These are phyloP conservation scores for Drosophila simulans DNA, from an alignment of 1,140 invertebrate species.

Conservation along the genomic window DNA sequence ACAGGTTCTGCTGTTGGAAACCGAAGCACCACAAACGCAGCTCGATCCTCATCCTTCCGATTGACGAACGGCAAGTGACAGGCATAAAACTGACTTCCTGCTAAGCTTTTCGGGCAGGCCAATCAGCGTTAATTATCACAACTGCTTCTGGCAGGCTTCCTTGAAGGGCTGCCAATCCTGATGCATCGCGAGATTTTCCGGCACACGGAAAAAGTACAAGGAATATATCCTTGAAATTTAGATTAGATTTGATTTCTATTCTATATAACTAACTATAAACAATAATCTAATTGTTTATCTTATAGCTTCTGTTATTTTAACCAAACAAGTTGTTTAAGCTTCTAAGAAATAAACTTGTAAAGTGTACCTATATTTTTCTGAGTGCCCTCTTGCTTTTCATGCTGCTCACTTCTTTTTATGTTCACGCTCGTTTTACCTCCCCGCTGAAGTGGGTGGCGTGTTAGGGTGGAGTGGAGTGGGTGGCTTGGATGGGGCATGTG, in stretches of 20 bases:
- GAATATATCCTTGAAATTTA: not conserved
- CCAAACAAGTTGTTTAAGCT: too few species aligned
- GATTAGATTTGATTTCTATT: too few species aligned
- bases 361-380: not conserved
- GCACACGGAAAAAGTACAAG: not conserved
- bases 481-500: constrained; percentile 41
- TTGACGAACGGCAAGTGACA: constrained; percentile 21
- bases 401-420: constrained; percentile 66
- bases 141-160: constrained; percentile 39
- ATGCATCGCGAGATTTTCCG: constrained; percentile 17
- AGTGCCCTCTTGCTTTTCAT: constrained; percentile 12
- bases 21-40: not conserved
- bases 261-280: not conserved
- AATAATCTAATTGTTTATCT: not conserved
- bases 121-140: constrained; percentile 71
- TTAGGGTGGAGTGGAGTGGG: not conserved
- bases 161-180: constrained; percentile 54
- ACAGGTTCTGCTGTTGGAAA: not conserved
- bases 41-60: not conserved
- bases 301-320: too few species aligned
- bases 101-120: constrained; percentile 40
- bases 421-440: constrained; percentile 70
- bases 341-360: too few species aligned
- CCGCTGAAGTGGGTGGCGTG: not conserved
- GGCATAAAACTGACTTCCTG: constrained; percentile 10